Conservation (phyloP, 1,140 invertebrate genomes). For the Drosophila kikkawai region DNA sequence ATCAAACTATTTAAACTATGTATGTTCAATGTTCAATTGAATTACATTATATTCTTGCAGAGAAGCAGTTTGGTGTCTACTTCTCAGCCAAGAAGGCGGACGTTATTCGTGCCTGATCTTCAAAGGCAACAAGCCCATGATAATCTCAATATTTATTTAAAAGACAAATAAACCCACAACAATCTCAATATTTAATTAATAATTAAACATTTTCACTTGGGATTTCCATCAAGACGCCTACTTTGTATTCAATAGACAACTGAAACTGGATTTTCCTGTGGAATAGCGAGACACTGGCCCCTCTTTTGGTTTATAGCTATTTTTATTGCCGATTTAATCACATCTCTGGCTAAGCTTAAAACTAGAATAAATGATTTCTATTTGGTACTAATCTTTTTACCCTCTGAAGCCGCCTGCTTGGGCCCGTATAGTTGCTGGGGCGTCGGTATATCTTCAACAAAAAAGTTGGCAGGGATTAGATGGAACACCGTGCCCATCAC, state of each 20-base stretch:
- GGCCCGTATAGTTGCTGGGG: slow-evolving; percentile 81
- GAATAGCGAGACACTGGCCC: background rate
- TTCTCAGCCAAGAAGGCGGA: slow-evolving; percentile 52
- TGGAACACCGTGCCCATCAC: slow-evolving; percentile 88
- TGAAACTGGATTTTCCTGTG: slow-evolving; percentile 2
- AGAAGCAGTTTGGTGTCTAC: slow-evolving; percentile 55
- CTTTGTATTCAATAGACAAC: background rate
- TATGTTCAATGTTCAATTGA: no score
- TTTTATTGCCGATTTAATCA: background rate
- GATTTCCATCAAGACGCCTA: background rate
- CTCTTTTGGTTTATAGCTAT: slow-evolving; percentile 1
- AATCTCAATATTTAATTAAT: slow-evolving; percentile 10
- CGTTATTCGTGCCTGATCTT: slow-evolving; percentile 50
- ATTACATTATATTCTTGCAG: slow-evolving; percentile 23
- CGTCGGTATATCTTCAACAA: slow-evolving; percentile 78
- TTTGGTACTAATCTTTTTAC: background rate
- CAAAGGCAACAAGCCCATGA: background rate
- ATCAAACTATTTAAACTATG: background rate
- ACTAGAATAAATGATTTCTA: background rate
- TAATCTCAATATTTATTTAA: slow-evolving; percentile 1
- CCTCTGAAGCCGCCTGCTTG: slow-evolving; percentile 85
- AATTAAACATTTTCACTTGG: background rate
- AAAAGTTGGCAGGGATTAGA: slow-evolving; percentile 86
- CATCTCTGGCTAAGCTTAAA: background rate
- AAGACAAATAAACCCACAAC: background rate